phyloP scores from a whole-genome alignment of 2,797 vertebrate genomes.

The Anguilla megastoma region DNA sequence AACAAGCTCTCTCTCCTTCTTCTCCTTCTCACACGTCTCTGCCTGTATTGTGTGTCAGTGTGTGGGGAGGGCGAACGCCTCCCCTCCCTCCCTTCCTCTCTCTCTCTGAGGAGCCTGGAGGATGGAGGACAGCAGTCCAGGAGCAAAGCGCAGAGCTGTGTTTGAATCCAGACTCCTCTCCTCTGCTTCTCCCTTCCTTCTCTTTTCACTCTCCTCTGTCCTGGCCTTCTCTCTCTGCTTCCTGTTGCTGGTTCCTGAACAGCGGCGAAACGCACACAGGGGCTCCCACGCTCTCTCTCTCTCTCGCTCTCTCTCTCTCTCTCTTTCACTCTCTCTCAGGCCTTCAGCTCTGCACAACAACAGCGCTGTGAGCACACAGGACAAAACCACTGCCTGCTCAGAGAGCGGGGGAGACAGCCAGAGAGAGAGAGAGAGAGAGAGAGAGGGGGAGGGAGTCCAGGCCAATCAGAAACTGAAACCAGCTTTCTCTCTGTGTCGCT shows the following conservation, averaged over 20 bases:
- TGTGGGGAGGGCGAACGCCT: not conserved
- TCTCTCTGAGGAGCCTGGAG: constrained; percentile 56
- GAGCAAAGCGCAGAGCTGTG: constrained; percentile 38
- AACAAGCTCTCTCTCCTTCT: constrained; percentile 44
- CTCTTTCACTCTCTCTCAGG: constrained; percentile 42
- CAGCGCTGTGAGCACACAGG: constrained; percentile 69
- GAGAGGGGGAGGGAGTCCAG: not conserved
- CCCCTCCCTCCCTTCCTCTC: constrained; percentile 42
- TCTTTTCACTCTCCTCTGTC: constrained; percentile 46
- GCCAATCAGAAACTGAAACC: constrained; percentile 45
- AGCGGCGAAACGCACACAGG: not conserved
- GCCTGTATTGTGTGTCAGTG: not conserved
- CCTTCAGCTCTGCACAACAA: constrained; percentile 83
- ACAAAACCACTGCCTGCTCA: constrained; percentile 64
- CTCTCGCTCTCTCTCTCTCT: constrained; percentile 40
- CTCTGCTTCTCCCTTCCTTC: not conserved
- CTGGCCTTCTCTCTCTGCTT: constrained; percentile 44
- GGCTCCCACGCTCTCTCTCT: constrained; percentile 27
- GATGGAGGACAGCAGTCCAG: constrained; percentile 61
- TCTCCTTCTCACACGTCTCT: not conserved
- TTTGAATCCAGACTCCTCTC: constrained; percentile 44
- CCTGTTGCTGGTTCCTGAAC: constrained; percentile 4
- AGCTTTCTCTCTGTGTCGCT: constrained; percentile 48
- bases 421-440: constrained; percentile 27
- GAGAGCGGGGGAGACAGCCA: constrained; percentile 60